Percentiles rank a stretch among this genome's conserved stretches.
Conservation (phyloP, 2,888 invertebrate genomes). For the Drosophila silvestris region DNA sequence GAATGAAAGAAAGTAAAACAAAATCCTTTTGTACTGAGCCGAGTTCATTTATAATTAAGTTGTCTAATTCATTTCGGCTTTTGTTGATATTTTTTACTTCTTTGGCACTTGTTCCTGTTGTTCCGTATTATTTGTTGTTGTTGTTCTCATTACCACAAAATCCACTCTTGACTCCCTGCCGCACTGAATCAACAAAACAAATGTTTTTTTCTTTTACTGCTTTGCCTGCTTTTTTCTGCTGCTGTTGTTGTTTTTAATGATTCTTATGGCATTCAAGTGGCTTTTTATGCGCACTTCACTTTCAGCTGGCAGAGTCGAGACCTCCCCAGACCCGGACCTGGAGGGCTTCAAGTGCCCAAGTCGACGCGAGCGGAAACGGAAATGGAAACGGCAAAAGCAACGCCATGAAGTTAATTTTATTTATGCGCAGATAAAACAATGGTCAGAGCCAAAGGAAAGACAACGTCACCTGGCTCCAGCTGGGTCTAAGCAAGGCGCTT, state of each 20-base stretch:
- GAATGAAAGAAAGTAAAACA: conserved; percentile 38
- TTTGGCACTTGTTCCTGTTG: conserved; percentile 51
- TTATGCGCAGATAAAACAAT: conserved; percentile 80
- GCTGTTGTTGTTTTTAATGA: conserved; percentile 59
- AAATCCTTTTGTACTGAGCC: conserved; percentile 71
- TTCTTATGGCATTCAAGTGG: conserved; percentile 77
- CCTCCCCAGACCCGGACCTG: conserved; percentile 6
- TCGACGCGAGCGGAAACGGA: conserved; percentile 63
- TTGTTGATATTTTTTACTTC: conserved; percentile 64
- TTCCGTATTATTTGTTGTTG: conserved; percentile 28
- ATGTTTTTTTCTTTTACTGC: conserved; percentile 52
- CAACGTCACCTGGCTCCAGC: conserved; percentile 38
- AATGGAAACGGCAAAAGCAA: conserved; percentile 75
- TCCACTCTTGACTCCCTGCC: conserved; percentile 64
- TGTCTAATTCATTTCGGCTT: conserved; percentile 82
- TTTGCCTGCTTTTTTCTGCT: conserved; percentile 38
- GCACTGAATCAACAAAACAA: conserved; percentile 62
- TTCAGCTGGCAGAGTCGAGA: conserved; percentile 34
- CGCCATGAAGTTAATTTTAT: conserved; percentile 78
- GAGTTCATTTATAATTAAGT: conserved; percentile 82
- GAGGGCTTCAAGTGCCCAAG: conserved; percentile 45
- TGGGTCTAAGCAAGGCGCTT: conserved; percentile 1
- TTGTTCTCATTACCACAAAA: conserved; percentile 77
- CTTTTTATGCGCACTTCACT: conserved; percentile 77
- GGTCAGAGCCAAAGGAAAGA: conserved; percentile 26